Evolutionary conservation across 2,797 vertebrate genomes (phyloP).

Genomic region (Mareca penelope): DNA sequence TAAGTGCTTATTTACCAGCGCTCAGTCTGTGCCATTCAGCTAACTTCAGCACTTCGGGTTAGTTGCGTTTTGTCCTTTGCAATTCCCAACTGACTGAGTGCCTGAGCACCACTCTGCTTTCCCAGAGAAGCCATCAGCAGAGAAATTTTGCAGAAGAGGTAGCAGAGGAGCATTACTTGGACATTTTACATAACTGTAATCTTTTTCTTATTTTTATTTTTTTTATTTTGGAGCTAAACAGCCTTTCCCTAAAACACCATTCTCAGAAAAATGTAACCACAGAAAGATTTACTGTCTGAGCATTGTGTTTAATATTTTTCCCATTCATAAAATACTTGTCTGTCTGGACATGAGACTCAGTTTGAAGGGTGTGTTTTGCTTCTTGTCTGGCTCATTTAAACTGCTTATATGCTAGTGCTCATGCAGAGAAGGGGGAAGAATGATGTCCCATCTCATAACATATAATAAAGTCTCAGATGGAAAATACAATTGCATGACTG

Average conservation of each 20-base stretch:
- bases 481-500: neutral
- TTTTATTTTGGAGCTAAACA: neutral
- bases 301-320: conserved; percentile 32
- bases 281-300: conserved; percentile 19
- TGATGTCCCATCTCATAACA: neutral
- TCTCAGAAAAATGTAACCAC: conserved; percentile 44
- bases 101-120: accelerated
- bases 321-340: conserved; percentile 44
- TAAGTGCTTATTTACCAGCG: neutral
- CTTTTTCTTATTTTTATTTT: no score
- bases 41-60: neutral
- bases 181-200: neutral
- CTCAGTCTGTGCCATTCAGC: neutral
- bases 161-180: neutral
- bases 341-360: conserved; percentile 25
- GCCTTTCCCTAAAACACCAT: neutral
- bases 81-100: neutral
- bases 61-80: neutral
- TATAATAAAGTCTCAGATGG: neutral
- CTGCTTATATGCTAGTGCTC: neutral
- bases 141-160: neutral
- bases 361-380: conserved; percentile 21
- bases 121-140: neutral
- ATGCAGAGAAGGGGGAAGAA: neutral
- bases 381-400: conserved; percentile 40